Evolutionary conservation across 2,888 invertebrate species (phyloP).

Genomic region (Abrostola tripartita): DNA sequence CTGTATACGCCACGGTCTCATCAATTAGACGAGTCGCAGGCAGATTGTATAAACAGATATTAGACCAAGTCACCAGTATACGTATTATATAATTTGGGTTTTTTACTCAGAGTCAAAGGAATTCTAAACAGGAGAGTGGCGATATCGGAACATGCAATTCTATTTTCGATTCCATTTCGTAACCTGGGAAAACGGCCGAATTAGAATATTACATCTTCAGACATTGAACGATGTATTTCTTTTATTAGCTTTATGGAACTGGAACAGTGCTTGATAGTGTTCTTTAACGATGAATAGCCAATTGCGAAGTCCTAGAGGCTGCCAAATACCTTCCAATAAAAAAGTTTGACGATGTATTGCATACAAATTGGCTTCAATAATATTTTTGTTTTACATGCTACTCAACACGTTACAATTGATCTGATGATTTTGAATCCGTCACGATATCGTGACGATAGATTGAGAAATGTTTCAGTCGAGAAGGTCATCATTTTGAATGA

Average conservation of each 20-base stretch:
- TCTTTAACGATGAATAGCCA: constrained; percentile 36
- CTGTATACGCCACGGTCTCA: constrained; percentile 61
- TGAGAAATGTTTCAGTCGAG: constrained; percentile 41
- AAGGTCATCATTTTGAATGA: constrained; percentile 42
- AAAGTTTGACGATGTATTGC: constrained; percentile 41
- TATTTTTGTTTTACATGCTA: constrained; percentile 40
- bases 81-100: constrained; percentile 64
- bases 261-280: constrained; percentile 37
- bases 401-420: constrained; percentile 40
- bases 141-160: constrained; percentile 48
- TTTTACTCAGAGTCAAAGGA: constrained; percentile 57
- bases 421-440: constrained; percentile 38
- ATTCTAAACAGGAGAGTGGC: constrained; percentile 52
- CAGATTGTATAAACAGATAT: constrained; percentile 66
- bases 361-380: constrained; percentile 44
- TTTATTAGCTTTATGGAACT: constrained; percentile 43
- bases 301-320: constrained; percentile 40
- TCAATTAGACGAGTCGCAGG: constrained; percentile 67
- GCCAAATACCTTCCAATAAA: constrained; percentile 43
- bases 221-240: constrained; percentile 30
- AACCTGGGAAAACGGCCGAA: constrained; percentile 44
- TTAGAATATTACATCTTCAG: constrained; percentile 39
- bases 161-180: constrained; percentile 46
- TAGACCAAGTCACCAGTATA: constrained; percentile 61
- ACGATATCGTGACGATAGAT: constrained; percentile 51